Conservation (phyloP, 2,797 vertebrate species). For the Enteromius paludinosus region DNA sequence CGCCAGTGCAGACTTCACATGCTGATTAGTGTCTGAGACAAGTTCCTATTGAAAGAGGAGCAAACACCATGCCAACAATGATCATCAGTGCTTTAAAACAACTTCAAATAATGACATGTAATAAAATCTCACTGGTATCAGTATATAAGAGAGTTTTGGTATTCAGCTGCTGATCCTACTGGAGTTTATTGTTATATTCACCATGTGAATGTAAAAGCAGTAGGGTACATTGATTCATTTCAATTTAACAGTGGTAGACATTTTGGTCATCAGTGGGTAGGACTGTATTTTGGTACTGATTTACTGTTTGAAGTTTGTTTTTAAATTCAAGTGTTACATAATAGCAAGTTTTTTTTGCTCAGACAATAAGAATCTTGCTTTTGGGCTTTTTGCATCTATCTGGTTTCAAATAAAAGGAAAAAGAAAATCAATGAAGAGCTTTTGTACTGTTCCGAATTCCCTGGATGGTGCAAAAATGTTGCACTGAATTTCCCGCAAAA, state of each 20-base stretch:
- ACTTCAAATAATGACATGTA: background rate
- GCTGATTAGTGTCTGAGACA: conserved; percentile 88
- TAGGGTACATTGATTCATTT: background rate
- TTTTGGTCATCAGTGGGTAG: background rate
- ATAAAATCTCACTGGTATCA: background rate
- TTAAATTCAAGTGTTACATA: background rate
- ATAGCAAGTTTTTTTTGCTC: background rate
- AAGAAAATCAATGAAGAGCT: background rate
- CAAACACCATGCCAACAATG: background rate
- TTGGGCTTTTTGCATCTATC: background rate
- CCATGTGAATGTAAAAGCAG: background rate
- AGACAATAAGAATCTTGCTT: background rate
- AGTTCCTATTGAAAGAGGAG: conserved; percentile 72
- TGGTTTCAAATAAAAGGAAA: background rate
- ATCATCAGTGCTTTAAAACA: background rate
- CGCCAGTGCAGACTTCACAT: conserved; percentile 87
- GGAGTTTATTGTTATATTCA: background rate
- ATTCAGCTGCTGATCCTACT: background rate
- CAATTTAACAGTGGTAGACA: background rate
- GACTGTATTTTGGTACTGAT: background rate
- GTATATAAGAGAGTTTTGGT: background rate
- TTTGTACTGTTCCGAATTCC: background rate
- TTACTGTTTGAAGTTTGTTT: conserved; percentile 8
- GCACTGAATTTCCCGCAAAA: background rate
- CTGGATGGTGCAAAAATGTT: background rate